A percentile compares a stretch with the other conserved stretches of the same genome.
Evolutionary conservation across 2,113 vertebrate genomes (phyloP).

Genomic region (Erythrolamprus reginae): DNA sequence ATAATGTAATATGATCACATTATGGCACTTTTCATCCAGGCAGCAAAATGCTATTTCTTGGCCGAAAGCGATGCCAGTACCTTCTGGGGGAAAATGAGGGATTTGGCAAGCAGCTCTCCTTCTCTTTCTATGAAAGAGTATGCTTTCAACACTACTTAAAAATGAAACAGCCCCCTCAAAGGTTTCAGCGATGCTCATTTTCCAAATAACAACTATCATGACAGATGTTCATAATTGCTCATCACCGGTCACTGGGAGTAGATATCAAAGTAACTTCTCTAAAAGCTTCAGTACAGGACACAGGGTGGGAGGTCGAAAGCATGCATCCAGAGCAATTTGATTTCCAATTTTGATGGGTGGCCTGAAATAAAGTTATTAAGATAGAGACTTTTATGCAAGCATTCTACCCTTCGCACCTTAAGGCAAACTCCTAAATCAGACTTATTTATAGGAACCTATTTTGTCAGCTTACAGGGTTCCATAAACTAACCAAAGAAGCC

Average conservation of each 20-base stretch:
- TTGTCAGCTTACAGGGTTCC: background rate
- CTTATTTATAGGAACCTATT: background rate
- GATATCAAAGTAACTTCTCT: background rate
- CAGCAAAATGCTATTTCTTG: background rate
- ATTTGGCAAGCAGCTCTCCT: background rate
- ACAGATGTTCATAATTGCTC: background rate
- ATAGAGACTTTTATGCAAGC: background rate
- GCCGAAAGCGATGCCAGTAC: background rate
- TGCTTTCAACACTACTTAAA: background rate
- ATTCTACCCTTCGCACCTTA: background rate
- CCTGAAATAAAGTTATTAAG: background rate
- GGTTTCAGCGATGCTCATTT: background rate
- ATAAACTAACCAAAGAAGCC: background rate
- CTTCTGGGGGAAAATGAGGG: background rate
- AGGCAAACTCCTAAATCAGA: background rate
- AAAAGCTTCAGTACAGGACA: background rate
- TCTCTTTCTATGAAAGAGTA: background rate
- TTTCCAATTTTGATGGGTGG: background rate
- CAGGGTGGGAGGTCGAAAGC: fast-evolving
- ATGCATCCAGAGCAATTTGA: background rate
- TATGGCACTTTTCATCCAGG: background rate
- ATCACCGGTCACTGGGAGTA: background rate
- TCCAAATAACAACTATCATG: background rate
- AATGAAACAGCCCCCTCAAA: background rate
- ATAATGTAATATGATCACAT: background rate